Evolutionary conservation across 1,140 invertebrate species (phyloP), one percentile per base, ranked within the genome.

Genomic region (Paralvinella palmiformis): DNA sequence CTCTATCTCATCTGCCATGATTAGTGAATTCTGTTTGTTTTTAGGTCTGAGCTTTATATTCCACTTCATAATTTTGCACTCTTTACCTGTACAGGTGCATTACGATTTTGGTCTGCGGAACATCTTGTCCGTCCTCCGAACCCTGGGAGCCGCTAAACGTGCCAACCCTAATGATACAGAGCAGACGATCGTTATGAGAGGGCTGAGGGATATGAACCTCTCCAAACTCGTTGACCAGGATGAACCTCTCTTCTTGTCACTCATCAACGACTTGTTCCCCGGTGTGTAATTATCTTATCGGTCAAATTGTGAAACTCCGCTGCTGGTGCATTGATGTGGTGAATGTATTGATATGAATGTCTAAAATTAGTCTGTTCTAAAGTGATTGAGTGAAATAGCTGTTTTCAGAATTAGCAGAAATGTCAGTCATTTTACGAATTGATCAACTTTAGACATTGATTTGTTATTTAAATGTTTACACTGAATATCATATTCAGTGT

Each of bases 91-190:
- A 17, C 24, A 98, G 85, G 90, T 97, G 0, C 94, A 98, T 78
- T 97, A 97, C 76, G 94, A 97, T 82, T 97, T 98, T 79, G 95
- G 95, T 36, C 82, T 98, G 52, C 83, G 95, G 70, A 98, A 98
- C 77, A 97, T 98, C 74, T 82, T 97, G 2, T 97, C 94, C 0
- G 93, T 96, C 2, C 80, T 98, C 37, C 83, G 95, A 69, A 94
- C 91, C 17, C 82, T 98, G 17, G 95, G 95, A 20, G 89, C 94
- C 0, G 86, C 91, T 0, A 97, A 97, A 80, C 83, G 94, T 70
- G 86, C 88, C 1, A 95, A 93, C 78, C 88, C 87, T 5, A 89
- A 91, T 81, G 94, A 97, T 79, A 88, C 91, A 27, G 95, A 97
- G 79, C 91, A 90, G 71, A 96, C 92, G 0, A 96, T 95, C 69